Base-by-base conservation (phyloP, 2,888 invertebrate species). In the Drosophila differens region DNA sequence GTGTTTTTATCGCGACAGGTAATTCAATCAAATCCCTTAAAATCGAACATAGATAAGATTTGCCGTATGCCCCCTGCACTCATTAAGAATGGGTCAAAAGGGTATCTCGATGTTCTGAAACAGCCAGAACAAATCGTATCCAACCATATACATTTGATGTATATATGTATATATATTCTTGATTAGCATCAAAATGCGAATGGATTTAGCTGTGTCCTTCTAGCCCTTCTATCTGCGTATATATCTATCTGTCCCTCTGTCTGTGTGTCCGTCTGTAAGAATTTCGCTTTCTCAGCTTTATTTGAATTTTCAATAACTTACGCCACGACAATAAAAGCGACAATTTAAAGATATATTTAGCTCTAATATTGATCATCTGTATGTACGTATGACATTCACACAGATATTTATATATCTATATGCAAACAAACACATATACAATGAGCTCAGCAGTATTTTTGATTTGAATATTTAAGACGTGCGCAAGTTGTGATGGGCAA, bases 21-120 rank as follows among this genome's bases (percentile, higher is more conserved):
- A 62, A 68, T 60, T 79, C 51, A 79, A 74, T 79, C 76, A 79
- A 64, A 73, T 70, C 66, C 35, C 51, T 62, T 39, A 35, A 73
- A 64, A 76, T 79, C 73, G 39, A 39, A 16, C 37, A 59, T 47
- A 70, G 79, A 79, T 79, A 79, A 79, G 79, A 74, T 75, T 73
- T 59, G 30, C 14, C 3, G 47, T 9, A 16, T 25, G 2, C 47
- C 47, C 16, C 47, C 7, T 47, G 47, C 4, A 25, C 47, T 22
- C 47, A 25, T 47, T 25, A 47, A 16, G 22, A 47, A 4, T 47
- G 4, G 9, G 16, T 47, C 47, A 16, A 44, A 25, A 25, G 47
- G 4, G 47, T 47, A 47, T 47, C 25, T 16, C 9, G 47, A 47
- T 25, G 47, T 25, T 47, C 7, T 47, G 4, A 22, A 47, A 22